Conservation (phyloP, 2,113 vertebrate genomes). For the Anarrhichthys ocellatus region DNA sequence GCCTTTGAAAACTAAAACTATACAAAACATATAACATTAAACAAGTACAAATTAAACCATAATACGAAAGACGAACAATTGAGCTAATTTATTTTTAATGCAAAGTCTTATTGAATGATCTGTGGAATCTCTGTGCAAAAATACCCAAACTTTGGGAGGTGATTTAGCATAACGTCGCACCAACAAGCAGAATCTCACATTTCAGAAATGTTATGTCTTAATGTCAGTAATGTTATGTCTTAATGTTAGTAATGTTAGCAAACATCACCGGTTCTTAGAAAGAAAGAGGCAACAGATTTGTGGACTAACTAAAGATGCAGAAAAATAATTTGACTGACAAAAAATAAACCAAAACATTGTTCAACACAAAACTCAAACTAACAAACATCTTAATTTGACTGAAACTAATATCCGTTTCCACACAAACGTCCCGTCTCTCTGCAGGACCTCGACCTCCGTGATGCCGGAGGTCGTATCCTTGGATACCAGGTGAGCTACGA, state of each 20-base stretch:
- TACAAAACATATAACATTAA: not conserved
- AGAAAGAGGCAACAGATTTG: not conserved
- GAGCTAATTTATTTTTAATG: not conserved
- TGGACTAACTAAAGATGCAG: not conserved
- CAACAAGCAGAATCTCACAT: not conserved
- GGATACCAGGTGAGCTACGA: constrained; percentile 68
- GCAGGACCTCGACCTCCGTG: constrained; percentile 45
- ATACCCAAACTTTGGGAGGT: too few relatives aligned
- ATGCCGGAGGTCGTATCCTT: constrained; percentile 40
- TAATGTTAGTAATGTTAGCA: not conserved
- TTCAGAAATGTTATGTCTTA: not conserved
- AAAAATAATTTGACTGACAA: not conserved
- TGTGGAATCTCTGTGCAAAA: not conserved
- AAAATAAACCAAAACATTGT: not conserved
- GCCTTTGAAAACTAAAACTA: not conserved
- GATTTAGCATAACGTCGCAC: not conserved
- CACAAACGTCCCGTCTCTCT: not conserved
- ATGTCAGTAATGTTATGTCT: too few relatives aligned
- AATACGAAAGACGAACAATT: not conserved
- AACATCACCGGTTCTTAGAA: not conserved
- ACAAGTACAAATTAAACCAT: not conserved
- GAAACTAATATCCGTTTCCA: not conserved
- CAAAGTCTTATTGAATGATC: not conserved
- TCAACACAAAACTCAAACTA: not conserved
- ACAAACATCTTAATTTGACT: not conserved